Conservation (phyloP, 2,888 invertebrate species). For the Tinea pellionella region DNA sequence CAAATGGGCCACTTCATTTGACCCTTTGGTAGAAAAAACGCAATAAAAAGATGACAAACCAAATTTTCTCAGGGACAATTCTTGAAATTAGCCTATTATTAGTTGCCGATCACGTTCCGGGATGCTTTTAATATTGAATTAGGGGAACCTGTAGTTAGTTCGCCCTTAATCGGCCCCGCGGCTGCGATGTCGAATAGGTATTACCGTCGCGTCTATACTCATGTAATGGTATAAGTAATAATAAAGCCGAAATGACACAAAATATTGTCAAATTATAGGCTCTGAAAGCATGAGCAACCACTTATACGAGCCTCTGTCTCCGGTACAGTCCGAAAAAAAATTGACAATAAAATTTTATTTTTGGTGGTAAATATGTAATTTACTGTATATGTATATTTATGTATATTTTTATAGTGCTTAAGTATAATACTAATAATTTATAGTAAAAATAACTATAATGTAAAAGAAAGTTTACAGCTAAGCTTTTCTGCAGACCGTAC, state of each 20-base stretch:
- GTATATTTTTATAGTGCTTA: too few relatives aligned
- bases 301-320: conserved; percentile 48
- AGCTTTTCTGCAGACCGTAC: background rate
- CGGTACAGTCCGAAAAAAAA: conserved; percentile 38
- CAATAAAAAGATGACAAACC: conserved; percentile 58
- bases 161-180: conserved; percentile 60
- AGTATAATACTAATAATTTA: too few relatives aligned
- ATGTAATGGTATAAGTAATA: conserved; percentile 66
- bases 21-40: conserved; percentile 31
- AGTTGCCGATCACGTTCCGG: conserved; percentile 64
- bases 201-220: conserved; percentile 62
- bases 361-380: too few relatives aligned
- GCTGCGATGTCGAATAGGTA: conserved; percentile 49
- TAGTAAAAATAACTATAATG: too few relatives aligned
- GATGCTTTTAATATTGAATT: conserved; percentile 71
- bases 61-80: conserved; percentile 68
- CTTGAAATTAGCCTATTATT: conserved; percentile 66
- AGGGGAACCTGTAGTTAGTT: conserved; percentile 64
- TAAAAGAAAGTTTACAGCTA: too few relatives aligned
- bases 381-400: too few relatives aligned
- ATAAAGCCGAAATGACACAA: conserved; percentile 69
- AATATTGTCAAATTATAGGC: conserved; percentile 70
- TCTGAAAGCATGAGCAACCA: conserved; percentile 65
- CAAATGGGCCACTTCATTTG: conserved; percentile 46
- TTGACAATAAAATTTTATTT: background rate